Base-by-base conservation (phyloP, 1,140 invertebrate genomes). In the Varroa destructor region DNA sequence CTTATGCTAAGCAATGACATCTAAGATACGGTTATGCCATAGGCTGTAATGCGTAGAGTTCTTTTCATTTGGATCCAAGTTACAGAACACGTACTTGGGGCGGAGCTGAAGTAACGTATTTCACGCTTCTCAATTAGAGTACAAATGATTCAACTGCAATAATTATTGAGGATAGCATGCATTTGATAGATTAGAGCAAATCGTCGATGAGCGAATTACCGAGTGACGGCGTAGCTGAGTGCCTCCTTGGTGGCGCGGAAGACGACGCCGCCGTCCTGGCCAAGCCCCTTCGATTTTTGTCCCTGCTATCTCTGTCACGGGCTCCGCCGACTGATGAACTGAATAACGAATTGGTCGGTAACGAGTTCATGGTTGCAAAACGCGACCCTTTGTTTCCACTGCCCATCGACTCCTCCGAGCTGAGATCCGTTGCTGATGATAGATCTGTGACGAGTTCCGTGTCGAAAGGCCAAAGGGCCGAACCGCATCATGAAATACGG, bases 381-480 rank as follows among this genome's bases (percentile, higher is more conserved):
- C 61, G 61, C 3, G 40, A 12, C 12, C 61, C 61, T 40, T 51
- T 51, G 4, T 8, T 8, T 3, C 46, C 46, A 51, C 46, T 8
- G 3, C 46, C 46, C 46, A 51, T 51, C 46, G 14, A 12, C 14
- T 67, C 61, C 46, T 67, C 61, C 40, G 61, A 67, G 10, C 40
- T 12, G 40, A 67, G 46, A 40, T 67, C 61, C 61, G 61, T 67
- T 46, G 61, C 61, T 46, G 61, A 67, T 67, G 61, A 67, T 12
- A 67, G 61, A 67, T 67, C 61, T 67, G 3, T 46, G 40, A 25
- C 40, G 8, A 3, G 46, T 25, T 25, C 25, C 46, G 8, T 51
- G 46, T 51, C 46, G 8, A 8, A 3, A 8, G 46, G 8, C 46
- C 46, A 3, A 8, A 51, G 8, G 46, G 46, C 46, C 46, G 46